These are phyloP conservation scores for Scrobipalpa atriplicella DNA, from an alignment of 2,888 invertebrate genomes.

Conservation along the genomic window DNA sequence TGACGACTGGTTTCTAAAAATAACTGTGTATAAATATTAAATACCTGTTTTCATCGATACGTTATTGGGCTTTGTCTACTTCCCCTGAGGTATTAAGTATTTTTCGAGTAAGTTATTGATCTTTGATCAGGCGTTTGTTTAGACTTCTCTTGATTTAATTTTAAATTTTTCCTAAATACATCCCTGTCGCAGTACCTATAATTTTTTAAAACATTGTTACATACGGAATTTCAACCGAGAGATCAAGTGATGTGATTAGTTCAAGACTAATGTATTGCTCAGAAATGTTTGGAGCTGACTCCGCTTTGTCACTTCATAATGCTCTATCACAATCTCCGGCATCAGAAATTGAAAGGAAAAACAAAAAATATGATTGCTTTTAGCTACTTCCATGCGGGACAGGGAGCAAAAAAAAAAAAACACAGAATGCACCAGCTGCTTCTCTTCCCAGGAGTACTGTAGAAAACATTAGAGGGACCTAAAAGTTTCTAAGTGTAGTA, in stretches of 20 bases:
- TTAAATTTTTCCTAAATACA: background rate
- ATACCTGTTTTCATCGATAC: no score
- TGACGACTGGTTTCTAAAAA: no score
- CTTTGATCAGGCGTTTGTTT: no score
- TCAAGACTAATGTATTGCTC: slow-evolving; percentile 54
- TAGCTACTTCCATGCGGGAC: no score
- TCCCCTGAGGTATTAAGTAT: no score
- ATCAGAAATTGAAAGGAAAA: slow-evolving; percentile 19
- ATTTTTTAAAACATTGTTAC: slow-evolving; percentile 41
- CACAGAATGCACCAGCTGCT: no score
- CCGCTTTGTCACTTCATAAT: slow-evolving; percentile 43
- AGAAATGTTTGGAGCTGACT: slow-evolving; percentile 42
- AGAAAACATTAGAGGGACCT: no score
- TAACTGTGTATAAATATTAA: no score
- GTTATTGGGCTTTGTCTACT: background rate
- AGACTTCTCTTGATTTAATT: background rate
- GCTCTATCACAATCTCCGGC: slow-evolving; percentile 33
- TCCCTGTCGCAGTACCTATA: slow-evolving; percentile 11
- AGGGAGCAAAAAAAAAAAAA: no score
- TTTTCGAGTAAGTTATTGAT: no score
- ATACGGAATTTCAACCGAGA: slow-evolving; percentile 51
- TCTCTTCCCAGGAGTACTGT: no score
- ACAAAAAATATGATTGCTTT: background rate
- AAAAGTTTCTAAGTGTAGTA: no score
- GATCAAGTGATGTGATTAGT: slow-evolving; percentile 52